phyloP scores from a whole-genome alignment of 2,888 invertebrate genomes.

The Reticulitermes lucifugus region DNA sequence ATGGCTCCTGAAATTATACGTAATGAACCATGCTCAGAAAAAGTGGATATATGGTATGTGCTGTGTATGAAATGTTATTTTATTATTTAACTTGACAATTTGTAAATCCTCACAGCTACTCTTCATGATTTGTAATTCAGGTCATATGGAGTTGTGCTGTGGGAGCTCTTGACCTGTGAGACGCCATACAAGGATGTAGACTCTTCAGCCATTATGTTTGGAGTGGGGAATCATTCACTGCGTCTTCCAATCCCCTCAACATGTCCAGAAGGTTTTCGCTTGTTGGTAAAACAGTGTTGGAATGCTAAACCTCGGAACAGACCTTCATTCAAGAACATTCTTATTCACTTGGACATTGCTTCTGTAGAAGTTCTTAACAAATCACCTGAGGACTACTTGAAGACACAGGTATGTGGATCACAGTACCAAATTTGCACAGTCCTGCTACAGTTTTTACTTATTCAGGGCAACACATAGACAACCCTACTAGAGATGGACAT shows the following conservation, averaged over 20 bases:
- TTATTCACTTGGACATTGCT: conserved; percentile 92
- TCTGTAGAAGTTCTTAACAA: conserved; percentile 79
- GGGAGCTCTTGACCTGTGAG: conserved; percentile 97
- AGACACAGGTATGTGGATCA: conserved; percentile 73
- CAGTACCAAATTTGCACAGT: no score
- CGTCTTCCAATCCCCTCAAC: conserved; percentile 91
- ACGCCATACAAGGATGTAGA: conserved; percentile 95
- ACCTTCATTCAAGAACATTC: conserved; percentile 90
- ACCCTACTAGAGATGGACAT: no score
- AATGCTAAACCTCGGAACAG: conserved; percentile 89
- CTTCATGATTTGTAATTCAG: conserved; percentile 57
- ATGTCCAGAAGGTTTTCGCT: conserved; percentile 88
- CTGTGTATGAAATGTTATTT: not conserved
- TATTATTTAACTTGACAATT: not conserved
- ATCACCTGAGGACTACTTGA: conserved; percentile 80
- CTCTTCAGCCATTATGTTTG: conserved; percentile 97
- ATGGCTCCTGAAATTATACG: conserved; percentile 99
- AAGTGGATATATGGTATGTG: conserved; percentile 94
- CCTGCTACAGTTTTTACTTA: no score
- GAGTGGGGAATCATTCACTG: conserved; percentile 94
- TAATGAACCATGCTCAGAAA: conserved; percentile 96
- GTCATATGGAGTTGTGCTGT: conserved; percentile 96
- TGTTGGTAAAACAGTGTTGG: conserved; percentile 94
- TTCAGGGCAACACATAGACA: no score
- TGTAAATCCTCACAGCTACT: not conserved